A percentile compares a stretch with the other conserved stretches of the same genome.
Evolutionary conservation across 2,888 invertebrate species (phyloP).

Genomic region (Crematogaster levior): DNA sequence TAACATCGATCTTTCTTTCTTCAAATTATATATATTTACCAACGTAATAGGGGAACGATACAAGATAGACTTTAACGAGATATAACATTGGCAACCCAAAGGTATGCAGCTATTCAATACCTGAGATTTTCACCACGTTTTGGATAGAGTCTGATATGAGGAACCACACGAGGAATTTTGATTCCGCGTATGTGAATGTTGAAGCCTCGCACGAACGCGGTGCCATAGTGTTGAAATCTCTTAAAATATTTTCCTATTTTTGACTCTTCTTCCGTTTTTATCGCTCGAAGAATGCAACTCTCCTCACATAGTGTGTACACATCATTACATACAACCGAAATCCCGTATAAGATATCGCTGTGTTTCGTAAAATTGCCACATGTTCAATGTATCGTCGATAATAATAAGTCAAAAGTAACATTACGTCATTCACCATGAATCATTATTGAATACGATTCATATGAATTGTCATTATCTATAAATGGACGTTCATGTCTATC

Average conservation of each 20-base stretch:
- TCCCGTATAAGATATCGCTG: neutral
- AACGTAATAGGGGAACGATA: constrained; percentile 21
- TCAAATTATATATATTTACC: constrained; percentile 29
- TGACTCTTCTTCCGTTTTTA: constrained; percentile 43
- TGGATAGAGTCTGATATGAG: constrained; percentile 78
- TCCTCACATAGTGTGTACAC: neutral
- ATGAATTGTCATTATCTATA: neutral
- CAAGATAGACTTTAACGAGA: constrained; percentile 66
- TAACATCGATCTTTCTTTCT: constrained; percentile 7
- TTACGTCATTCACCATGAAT: constrained; percentile 9
- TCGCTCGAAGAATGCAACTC: constrained; percentile 66
- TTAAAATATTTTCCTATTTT: constrained; percentile 70
- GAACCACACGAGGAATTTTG: constrained; percentile 68
- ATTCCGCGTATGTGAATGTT: constrained; percentile 66
- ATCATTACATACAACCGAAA: constrained; percentile 17
- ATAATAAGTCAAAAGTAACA: constrained; percentile 38
- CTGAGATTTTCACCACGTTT: constrained; percentile 64
- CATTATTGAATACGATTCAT: neutral
- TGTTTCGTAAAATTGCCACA: neutral
- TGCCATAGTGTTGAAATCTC: constrained; percentile 68
- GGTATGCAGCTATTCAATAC: constrained; percentile 58
- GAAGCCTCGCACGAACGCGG: constrained; percentile 75
- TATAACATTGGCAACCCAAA: constrained; percentile 65
- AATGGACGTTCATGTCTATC: constrained; percentile 36
- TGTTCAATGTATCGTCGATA: neutral